Base-by-base conservation (phyloP, 2,113 vertebrate genomes). In the Phalacrocorax brasilianus region DNA sequence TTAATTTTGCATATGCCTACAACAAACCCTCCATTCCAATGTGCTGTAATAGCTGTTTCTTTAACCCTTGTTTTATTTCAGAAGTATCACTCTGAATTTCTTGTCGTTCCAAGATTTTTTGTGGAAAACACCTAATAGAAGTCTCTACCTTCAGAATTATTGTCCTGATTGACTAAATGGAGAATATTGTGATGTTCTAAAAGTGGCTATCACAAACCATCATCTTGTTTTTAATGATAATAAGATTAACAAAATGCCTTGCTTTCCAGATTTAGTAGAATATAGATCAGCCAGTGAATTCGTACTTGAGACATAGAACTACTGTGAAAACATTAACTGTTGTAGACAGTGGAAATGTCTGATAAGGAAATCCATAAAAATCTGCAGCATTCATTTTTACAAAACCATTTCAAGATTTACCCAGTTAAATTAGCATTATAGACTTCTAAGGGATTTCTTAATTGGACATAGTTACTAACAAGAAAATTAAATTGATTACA, bases 361-460 rank as follows among this genome's bases (percentile, higher is more conserved):
- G 55, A 73, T 67, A 80, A 90, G 52, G 27, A 91, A 93, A 76
- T 9, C 23, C 49, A 56, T 75, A 89, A 77, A 92, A 91, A 71
- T 27, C 6, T 33, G 7, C 21, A 83, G 24, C 32, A 83, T 89
- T 91, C 28, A 73, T 91, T 95, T 95, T 95, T 49, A 88, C 23
- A 86, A 96, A 94, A 95, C 14, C 94, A 61, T 96, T 90, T 63
- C 45, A 95, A 88, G 58, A 77, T 79, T 92, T 92, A 68, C 40
- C 20, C 50, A 91, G 87, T 85, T 95, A 92, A 97, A 97, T 88
- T 91, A 95, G 19, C 63, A 90, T 91, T 95, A 89, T 11, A 93
- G 67, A 52, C 38, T 91, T 91, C 53, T 88, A 96, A 96, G 67
- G 16, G 44, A 93, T 96, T 97, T 96, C 92, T 96, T 96, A 95